phyloP scores from a whole-genome alignment of 2,888 invertebrate species.

The Drosophila hamatofila region DNA sequence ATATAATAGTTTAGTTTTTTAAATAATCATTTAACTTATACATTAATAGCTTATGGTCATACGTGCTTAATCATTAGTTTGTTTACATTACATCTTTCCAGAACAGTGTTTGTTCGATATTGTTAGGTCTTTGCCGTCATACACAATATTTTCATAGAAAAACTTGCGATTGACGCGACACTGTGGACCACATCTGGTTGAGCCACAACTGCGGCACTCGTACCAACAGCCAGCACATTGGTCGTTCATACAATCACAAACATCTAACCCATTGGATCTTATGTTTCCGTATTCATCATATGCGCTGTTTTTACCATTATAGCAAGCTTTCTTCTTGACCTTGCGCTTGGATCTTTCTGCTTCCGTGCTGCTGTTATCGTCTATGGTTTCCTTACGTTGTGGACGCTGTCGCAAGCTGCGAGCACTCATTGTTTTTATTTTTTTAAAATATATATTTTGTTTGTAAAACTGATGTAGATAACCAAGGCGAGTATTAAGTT shows the following conservation, averaged over 20 bases:
- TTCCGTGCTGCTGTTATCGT: constrained; percentile 85
- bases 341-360: constrained; percentile 90
- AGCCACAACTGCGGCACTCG: constrained; percentile 90
- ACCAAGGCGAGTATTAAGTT: neutral
- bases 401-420: constrained; percentile 66
- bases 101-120: constrained; percentile 72
- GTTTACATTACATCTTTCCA: constrained; percentile 11
- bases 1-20: neutral
- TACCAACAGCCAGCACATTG: constrained; percentile 94
- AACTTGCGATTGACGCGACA: constrained; percentile 92
- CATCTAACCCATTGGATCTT: constrained; percentile 88
- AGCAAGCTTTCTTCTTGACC: constrained; percentile 84
- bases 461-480: neutral
- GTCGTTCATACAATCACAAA: constrained; percentile 93
- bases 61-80: neutral
- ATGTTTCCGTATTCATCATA: constrained; percentile 91
- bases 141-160: constrained; percentile 91
- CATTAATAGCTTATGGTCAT: neutral
- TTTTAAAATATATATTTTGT: neutral
- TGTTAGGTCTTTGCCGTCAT: constrained; percentile 90
- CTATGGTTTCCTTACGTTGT: constrained; percentile 54
- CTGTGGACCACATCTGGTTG: constrained; percentile 92
- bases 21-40: neutral
- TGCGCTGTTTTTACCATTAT: constrained; percentile 64
- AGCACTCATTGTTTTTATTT: constrained; percentile 36